Evolutionary conservation across 2,113 vertebrate species (phyloP).

Genomic region (Ciconia maguari): DNA sequence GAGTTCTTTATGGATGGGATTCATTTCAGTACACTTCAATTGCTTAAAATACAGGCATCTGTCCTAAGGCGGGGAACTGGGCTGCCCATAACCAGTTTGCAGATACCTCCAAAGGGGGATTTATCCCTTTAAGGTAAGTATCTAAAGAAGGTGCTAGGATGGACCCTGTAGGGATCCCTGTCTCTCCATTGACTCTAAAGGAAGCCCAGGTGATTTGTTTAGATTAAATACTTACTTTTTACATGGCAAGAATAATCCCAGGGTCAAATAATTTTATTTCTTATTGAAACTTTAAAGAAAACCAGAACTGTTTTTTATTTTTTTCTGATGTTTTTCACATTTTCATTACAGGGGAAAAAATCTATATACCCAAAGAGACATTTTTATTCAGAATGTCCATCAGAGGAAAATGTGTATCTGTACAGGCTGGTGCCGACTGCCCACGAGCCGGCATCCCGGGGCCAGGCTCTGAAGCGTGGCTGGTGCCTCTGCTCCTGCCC

Average conservation of each 20-base stretch:
- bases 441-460: accelerated
- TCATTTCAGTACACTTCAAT: background rate
- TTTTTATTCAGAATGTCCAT: background rate
- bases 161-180: background rate
- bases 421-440: background rate
- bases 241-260: background rate
- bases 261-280: background rate
- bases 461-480: background rate
- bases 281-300: background rate
- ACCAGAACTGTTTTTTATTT: background rate
- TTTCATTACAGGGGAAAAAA: background rate
- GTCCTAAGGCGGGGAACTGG: background rate
- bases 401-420: accelerated
- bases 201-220: background rate
- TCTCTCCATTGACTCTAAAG: background rate
- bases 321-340: background rate
- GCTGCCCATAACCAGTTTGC: background rate
- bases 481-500: background rate
- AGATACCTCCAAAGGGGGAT: background rate
- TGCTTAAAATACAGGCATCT: background rate
- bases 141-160: background rate
- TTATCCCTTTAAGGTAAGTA: background rate
- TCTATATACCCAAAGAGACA: background rate
- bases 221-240: background rate
- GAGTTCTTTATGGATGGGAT: background rate